phyloP scores from a whole-genome alignment of 2,113 vertebrate genomes.

The Onychostoma macrolepis region DNA sequence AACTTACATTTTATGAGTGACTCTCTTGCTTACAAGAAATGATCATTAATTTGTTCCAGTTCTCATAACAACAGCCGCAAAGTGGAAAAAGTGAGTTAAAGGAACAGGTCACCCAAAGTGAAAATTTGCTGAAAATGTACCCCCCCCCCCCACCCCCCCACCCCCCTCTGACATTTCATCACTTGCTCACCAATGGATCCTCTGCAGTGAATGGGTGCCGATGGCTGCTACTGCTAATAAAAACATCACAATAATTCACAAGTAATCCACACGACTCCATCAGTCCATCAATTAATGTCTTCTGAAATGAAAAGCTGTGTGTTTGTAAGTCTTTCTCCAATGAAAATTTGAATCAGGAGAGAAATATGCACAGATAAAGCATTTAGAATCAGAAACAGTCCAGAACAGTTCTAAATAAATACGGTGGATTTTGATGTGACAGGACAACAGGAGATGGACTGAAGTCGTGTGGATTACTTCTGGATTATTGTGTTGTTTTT shows the following conservation, averaged over 20 bases:
- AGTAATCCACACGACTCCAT: too few relatives aligned
- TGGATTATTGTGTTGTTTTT: background rate
- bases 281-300: background rate
- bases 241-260: background rate
- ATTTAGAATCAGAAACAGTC: too few relatives aligned
- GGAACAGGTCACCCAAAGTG: background rate
- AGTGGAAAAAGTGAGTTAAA: background rate
- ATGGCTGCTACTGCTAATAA: background rate
- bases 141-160: too few relatives aligned
- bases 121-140: background rate
- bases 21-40: constrained; percentile 26
- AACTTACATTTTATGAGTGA: background rate
- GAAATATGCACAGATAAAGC: background rate
- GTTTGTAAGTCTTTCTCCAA: background rate
- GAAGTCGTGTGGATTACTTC: background rate
- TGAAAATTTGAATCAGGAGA: background rate
- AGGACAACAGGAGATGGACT: background rate
- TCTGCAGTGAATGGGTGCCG: too few relatives aligned
- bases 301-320: background rate
- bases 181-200: background rate
- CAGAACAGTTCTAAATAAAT: too few relatives aligned
- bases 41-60: background rate
- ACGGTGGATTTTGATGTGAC: too few relatives aligned
- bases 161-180: too few relatives aligned
- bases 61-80: background rate